phyloP scores from a whole-genome alignment of 2,797 vertebrate genomes.

The Ptychobarbus kaznakovi region DNA sequence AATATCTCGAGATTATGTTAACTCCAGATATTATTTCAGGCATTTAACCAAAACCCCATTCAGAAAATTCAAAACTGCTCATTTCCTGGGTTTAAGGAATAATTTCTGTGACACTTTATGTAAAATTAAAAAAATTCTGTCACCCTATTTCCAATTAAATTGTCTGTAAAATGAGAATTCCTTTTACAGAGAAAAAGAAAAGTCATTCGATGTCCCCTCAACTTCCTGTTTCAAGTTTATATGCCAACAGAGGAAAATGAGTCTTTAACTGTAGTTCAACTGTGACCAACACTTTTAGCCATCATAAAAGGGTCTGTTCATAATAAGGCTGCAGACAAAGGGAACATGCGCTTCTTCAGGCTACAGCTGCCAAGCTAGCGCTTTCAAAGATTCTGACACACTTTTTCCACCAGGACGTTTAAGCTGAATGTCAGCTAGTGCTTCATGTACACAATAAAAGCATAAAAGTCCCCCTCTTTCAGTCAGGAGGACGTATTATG shows the following conservation, averaged over 20 bases:
- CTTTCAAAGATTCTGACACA: conserved; percentile 51
- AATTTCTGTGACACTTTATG: not conserved
- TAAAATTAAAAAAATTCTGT: not conserved
- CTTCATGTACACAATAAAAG: conserved; percentile 59
- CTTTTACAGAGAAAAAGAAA: not conserved
- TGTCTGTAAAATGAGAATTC: not conserved
- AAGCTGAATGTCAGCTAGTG: conserved; percentile 60
- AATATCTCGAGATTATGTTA: too few species aligned
- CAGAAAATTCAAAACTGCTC: not conserved
- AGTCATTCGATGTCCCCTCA: not conserved
- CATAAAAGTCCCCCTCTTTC: conserved; percentile 49
- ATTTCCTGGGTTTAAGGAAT: too few species aligned
- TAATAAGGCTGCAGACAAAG: conserved; percentile 16
- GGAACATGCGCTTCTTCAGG: conserved; percentile 49
- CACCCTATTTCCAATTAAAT: too few species aligned
- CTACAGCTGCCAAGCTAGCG: conserved; percentile 58
- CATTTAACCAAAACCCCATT: not conserved
- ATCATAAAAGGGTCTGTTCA: not conserved
- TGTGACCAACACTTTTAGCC: not conserved
- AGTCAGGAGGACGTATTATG: conserved; percentile 36
- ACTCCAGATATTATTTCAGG: too few species aligned
- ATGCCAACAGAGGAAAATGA: not conserved
- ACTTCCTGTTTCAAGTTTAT: conserved; percentile 4
- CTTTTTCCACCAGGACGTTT: conserved; percentile 66
- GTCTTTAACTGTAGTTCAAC: conserved; percentile 2